Evolutionary conservation across 2,797 vertebrate species (phyloP).

Genomic region (Hozukius guyotensis): DNA sequence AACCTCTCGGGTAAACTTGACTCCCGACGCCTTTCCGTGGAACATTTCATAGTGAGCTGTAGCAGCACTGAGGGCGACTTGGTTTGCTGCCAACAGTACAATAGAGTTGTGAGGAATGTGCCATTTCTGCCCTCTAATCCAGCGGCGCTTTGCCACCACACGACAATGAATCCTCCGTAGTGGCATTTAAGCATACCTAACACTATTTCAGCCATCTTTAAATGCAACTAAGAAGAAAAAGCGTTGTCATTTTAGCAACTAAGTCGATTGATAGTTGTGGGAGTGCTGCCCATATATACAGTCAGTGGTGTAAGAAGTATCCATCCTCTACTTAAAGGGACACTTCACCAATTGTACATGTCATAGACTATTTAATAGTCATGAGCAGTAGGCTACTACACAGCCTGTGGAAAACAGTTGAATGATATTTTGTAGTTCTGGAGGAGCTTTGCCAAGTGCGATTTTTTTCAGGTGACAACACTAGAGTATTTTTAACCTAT

Average conservation of each 20-base stretch:
- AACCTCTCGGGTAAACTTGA: slow-evolving; percentile 59
- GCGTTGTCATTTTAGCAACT: slow-evolving; percentile 1
- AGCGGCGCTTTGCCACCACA: slow-evolving; percentile 36
- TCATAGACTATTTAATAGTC: background rate
- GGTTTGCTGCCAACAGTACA: slow-evolving; percentile 59
- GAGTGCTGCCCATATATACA: background rate
- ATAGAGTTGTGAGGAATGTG: slow-evolving; percentile 56
- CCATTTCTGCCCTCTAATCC: slow-evolving; percentile 48
- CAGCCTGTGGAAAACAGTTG: background rate
- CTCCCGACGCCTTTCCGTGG: slow-evolving; percentile 29
- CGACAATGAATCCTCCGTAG: slow-evolving; percentile 50
- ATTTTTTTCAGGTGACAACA: background rate
- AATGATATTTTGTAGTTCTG: background rate
- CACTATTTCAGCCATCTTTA: slow-evolving; percentile 35
- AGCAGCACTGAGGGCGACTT: slow-evolving; percentile 42
- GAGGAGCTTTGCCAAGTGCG: background rate
- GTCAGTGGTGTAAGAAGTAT: background rate
- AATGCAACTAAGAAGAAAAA: slow-evolving; percentile 20
- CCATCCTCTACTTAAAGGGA: background rate
- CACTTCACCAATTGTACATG: background rate
- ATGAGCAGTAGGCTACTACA: background rate
- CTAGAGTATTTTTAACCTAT: no score
- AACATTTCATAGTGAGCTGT: slow-evolving; percentile 47
- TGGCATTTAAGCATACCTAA: slow-evolving; percentile 48
- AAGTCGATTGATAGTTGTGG: slow-evolving; percentile 8